These are phyloP conservation scores for Heterodera filipjevi DNA, from an alignment of 2,888 invertebrate genomes.

Conservation along the genomic window DNA sequence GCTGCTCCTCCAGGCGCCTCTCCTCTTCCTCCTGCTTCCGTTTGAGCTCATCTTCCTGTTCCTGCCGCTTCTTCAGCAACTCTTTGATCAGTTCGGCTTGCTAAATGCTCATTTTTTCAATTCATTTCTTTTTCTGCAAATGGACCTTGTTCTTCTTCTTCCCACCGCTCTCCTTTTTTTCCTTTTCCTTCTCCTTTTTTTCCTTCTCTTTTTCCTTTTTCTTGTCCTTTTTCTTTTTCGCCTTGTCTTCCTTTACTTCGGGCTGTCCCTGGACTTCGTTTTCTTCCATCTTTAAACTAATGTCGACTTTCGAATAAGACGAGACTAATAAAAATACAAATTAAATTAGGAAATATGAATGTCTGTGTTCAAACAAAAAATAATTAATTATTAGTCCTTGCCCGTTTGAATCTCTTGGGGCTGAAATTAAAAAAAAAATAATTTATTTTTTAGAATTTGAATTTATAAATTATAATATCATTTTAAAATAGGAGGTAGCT, in stretches of 20 bases:
- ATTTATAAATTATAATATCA: too few relatives aligned
- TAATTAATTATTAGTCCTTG: too few relatives aligned
- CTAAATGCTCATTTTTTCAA: constrained; percentile 7
- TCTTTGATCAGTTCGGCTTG: constrained; percentile 65
- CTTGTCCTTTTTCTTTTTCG: constrained; percentile 42
- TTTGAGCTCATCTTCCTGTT: constrained; percentile 71
- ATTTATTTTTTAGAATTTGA: too few relatives aligned
- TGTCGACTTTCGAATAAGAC: not conserved
- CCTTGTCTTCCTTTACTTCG: not conserved
- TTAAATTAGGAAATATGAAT: too few relatives aligned
- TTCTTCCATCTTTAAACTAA: not conserved
- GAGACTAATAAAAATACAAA: too few relatives aligned
- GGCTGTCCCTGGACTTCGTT: not conserved
- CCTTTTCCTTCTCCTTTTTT: constrained; percentile 68
- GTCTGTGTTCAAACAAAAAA: too few relatives aligned
- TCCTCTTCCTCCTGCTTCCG: constrained; percentile 68
- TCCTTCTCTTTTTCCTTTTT: constrained; percentile 48
- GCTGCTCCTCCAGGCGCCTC: constrained; percentile 38
- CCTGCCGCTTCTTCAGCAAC: constrained; percentile 68
- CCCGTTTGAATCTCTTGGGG: too few relatives aligned
- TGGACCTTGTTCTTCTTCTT: constrained; percentile 40
- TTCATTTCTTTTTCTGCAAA: constrained; percentile 20
- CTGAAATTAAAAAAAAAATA: too few relatives aligned
- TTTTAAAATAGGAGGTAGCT: too few relatives aligned
- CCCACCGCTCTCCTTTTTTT: constrained; percentile 40